Evolutionary conservation across 1,140 invertebrate genomes (phyloP).

Genomic region (Neelides sp.): DNA sequence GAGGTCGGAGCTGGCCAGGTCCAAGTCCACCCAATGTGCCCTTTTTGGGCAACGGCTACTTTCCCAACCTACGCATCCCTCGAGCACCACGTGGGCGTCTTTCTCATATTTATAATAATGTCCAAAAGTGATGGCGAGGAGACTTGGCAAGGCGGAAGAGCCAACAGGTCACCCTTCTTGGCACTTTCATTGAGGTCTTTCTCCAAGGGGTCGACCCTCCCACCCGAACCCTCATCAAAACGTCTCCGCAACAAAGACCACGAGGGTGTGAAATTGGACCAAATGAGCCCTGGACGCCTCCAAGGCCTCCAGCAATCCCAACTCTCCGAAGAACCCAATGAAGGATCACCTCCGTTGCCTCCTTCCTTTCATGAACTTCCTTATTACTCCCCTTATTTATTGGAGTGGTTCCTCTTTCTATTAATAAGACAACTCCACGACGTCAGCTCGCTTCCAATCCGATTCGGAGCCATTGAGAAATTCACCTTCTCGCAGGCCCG

Average conservation of each 20-base stretch:
- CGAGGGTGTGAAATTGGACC: not conserved
- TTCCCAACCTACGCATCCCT: conserved; percentile 29
- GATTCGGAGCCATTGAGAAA: too few relatives aligned
- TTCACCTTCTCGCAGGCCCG: too few relatives aligned
- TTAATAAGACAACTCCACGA: too few relatives aligned
- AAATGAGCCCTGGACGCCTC: not conserved
- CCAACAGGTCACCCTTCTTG: not conserved
- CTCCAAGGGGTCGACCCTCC: not conserved
- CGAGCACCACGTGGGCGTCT: conserved; percentile 23
- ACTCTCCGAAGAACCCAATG: too few relatives aligned
- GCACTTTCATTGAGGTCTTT: not conserved
- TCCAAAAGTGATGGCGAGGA: conserved; percentile 21
- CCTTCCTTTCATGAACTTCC: too few relatives aligned
- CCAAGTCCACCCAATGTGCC: conserved; percentile 31
- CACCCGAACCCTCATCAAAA: not conserved
- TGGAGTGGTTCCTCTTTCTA: too few relatives aligned
- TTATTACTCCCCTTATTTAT: too few relatives aligned
- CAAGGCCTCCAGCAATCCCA: not conserved
- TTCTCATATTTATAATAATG: conserved; percentile 31
- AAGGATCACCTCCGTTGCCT: too few relatives aligned
- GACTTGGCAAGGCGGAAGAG: conserved; percentile 24
- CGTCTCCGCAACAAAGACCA: not conserved
- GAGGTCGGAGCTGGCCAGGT: too few relatives aligned
- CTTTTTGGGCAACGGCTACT: conserved; percentile 31
- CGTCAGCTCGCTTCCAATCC: too few relatives aligned